Evolutionary conservation across 2,113 vertebrate species (phyloP).

Genomic region (Struthio camelus): DNA sequence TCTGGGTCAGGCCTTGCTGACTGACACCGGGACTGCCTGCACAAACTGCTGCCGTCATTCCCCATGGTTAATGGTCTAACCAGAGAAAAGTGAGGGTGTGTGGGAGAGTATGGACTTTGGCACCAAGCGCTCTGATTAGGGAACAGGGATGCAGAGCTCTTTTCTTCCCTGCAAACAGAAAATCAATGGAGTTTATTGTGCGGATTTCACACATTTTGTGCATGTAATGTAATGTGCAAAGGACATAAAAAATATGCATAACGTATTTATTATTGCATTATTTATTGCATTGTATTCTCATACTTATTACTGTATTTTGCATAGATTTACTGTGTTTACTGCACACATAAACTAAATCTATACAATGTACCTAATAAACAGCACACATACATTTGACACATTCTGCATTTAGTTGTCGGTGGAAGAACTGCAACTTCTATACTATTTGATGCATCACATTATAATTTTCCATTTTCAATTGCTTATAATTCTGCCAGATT

Average conservation of each 20-base stretch:
- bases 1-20: background rate
- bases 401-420: background rate
- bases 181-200: background rate
- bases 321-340: background rate
- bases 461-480: background rate
- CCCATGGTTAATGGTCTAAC: background rate
- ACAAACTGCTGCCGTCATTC: background rate
- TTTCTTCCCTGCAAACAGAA: constrained; percentile 57
- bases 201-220: background rate
- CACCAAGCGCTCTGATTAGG: constrained; percentile 63
- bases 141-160: background rate
- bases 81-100: constrained; percentile 56
- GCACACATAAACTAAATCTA: background rate
- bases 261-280: background rate
- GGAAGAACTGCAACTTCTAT: background rate
- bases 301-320: background rate
- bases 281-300: background rate
- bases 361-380: background rate
- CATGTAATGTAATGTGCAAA: background rate
- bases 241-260: background rate
- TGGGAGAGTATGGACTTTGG: background rate
- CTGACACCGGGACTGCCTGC: background rate
- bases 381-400: background rate
- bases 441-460: background rate
- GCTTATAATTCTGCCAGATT: background rate